Conservation (phyloP, 2,888 invertebrate genomes). For the Stenodema calcarata region DNA sequence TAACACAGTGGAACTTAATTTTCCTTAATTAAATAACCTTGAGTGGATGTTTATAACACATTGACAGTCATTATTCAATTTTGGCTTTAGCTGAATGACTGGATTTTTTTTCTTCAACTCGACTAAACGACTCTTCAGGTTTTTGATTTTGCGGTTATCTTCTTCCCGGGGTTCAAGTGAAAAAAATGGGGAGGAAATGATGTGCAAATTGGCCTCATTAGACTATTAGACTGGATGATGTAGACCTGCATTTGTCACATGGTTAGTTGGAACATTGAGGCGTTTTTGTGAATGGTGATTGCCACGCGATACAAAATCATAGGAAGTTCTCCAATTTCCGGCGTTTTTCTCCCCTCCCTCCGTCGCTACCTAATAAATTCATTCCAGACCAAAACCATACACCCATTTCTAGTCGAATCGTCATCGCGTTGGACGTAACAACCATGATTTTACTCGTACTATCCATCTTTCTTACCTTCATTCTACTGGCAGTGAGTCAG, state of each 20-base stretch:
- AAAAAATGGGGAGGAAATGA: too few species aligned
- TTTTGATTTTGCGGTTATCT: too few species aligned
- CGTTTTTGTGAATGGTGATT: background rate
- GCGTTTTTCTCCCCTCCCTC: background rate
- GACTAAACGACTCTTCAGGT: too few species aligned
- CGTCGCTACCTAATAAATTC: background rate
- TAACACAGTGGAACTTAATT: too few species aligned
- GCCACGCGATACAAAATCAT: background rate
- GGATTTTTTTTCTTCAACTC: too few species aligned
- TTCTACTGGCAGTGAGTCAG: background rate
- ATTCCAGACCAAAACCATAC: background rate
- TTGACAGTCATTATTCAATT: too few species aligned
- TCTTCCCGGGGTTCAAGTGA: too few species aligned
- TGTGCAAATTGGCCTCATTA: too few species aligned
- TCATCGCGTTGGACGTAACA: background rate
- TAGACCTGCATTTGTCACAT: background rate
- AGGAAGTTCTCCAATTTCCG: background rate
- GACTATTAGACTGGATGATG: too few species aligned
- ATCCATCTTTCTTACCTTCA: background rate
- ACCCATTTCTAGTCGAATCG: background rate
- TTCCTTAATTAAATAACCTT: too few species aligned
- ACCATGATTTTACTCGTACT: background rate
- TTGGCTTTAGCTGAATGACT: too few species aligned
- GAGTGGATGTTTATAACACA: too few species aligned
- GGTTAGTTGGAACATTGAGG: background rate